Base-by-base conservation (phyloP, 2,888 invertebrate genomes). In the Bhutanitis thaidina region DNA sequence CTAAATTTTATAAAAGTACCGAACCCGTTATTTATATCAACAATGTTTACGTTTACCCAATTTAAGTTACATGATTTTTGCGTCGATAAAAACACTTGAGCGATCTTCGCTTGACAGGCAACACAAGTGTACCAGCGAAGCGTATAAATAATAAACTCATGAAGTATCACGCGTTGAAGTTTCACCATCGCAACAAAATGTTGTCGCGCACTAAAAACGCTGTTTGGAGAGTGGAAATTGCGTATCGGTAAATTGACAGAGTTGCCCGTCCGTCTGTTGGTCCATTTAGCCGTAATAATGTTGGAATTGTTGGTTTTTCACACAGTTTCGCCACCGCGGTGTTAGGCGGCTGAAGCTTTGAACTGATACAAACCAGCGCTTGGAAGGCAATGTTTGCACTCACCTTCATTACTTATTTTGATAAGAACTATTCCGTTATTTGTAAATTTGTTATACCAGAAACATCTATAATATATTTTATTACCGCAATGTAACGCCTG, bases 261-360 rank as follows among this genome's bases (percentile, higher is more conserved):
- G 63, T 47, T 56, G 62, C 53, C 59, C 54, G 40, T 12, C 25
- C 14, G 44, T 16, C 7, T 48, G 58, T 46, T 49, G 54, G 61
- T 59, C 60, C 60, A 57, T 55, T 59, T 56, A 56, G 67, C 75
- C 77, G 81, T 78, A 77, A 77, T 74, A 63, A 62, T 59, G 66
- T 61, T 60, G 60, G 70, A 59, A 64, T 55, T 85, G 77, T 84
- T 84, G 73, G 81, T 76, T 80, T 84, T 86, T 85, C 86, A 85
- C 87, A 87, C 80, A 83, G 67, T 61, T 67, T 56, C 62, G 56
- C 52, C 53, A 15, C 9, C 15, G 52, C 56, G 53, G 10, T 57
- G 56, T 58, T 37, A 39, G 48, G 38, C 59, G 62, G 70, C 62
- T 48, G 20, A 48, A 58, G 61, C 72, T 75, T 75, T 68, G 69